Percentiles rank a stretch among this genome's conserved stretches.
Conservation (phyloP, 2,113 vertebrate genomes). For the Plotosus lineatus region DNA sequence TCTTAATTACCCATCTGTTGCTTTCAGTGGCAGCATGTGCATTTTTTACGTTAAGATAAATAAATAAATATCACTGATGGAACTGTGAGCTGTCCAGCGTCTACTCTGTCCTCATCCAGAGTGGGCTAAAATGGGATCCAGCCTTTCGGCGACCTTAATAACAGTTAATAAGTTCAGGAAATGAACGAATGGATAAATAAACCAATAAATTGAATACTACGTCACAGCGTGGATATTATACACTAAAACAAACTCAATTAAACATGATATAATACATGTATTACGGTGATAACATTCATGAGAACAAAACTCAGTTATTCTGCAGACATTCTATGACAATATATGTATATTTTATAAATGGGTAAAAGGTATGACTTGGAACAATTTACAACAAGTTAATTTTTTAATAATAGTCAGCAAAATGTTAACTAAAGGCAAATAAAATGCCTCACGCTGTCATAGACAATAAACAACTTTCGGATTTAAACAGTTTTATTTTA, state of each 20-base stretch:
- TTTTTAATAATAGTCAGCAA: neutral
- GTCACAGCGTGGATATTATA: neutral
- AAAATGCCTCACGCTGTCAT: no score
- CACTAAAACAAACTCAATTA: neutral
- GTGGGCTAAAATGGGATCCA: no score
- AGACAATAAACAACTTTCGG: neutral
- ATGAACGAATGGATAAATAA: no score
- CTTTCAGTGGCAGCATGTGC: neutral
- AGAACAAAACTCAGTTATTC: neutral
- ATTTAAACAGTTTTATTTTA: no score
- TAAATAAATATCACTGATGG: no score
- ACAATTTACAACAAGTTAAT: neutral
- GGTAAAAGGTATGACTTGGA: neutral
- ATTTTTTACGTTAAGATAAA: no score
- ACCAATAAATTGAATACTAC: neutral
- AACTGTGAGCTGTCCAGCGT: no score
- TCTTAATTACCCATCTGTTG: constrained; percentile 25
- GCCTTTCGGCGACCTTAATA: no score
- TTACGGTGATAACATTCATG: neutral
- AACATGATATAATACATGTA: neutral
- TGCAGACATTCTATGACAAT: neutral
- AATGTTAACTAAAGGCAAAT: no score
- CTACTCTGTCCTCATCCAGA: no score
- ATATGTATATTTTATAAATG: neutral
- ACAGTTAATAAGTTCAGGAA: no score